Base-by-base conservation (phyloP, 2,797 vertebrate genomes). In the Knipowitschia caucasica region DNA sequence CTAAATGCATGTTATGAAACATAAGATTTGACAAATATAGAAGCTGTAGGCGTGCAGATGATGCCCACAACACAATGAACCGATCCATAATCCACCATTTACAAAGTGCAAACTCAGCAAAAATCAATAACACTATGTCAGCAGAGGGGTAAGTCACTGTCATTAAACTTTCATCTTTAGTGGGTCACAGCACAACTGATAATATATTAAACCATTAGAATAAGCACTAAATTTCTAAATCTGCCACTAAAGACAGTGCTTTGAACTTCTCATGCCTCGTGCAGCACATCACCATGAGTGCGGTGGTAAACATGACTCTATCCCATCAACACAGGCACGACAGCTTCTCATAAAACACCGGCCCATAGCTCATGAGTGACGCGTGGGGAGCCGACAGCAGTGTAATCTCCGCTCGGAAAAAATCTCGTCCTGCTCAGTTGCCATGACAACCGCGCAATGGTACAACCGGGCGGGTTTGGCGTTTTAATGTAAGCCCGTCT, bases 401-500 rank as follows among this genome's bases (percentile, higher is more conserved):
- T 26, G 20, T 55, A 74, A 73, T 69, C 68, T 78, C 65, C 57
- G 59, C 61, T 54, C 64, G 73, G 65, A 51, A 51, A 72, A 50
- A 71, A 77, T 59, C 75, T 59, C 70, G 69, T 58, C 67, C 75
- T 63, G 59, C 70, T 71, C 77, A 73, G 89, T 90, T 90, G 86
- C 87, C 77, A 89, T 86, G 79, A 85, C 23, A 80, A 91, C 88
- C 67, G 4, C 58, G 68, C 6, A n/a, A 69, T 61, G 68, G 61
- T 76, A 26, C 20, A 26, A 25, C 8, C 62, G 72, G 75, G 74
- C 67, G 77, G 66, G 64, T 23, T 62, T 67, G 61, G 62, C 74
- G 72, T 66, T 78, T 86, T 84, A 76, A 75, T 67, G 62, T 80
- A 84, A 84, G 79, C 62, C 75, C 58, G 55, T 80, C 47, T 58